Conservation (phyloP, 2,797 vertebrate species). For the Rousettus madagascariensis region DNA sequence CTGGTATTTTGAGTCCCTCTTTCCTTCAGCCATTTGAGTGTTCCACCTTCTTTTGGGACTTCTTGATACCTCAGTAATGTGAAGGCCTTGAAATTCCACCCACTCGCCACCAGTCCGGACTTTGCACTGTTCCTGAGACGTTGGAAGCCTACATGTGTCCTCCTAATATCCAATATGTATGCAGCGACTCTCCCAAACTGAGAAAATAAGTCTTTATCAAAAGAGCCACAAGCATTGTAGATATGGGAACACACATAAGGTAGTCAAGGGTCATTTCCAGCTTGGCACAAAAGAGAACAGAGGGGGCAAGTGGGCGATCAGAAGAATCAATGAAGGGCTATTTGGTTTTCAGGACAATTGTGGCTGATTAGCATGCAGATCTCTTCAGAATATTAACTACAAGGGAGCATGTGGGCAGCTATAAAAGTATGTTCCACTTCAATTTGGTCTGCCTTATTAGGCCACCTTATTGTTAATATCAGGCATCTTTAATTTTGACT, state of each 20-base stretch:
- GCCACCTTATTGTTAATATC: constrained; percentile 1
- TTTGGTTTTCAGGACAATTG: constrained; percentile 48
- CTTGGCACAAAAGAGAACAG: not conserved
- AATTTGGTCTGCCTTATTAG: constrained; percentile 30
- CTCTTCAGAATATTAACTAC: not conserved
- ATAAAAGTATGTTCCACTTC: not conserved
- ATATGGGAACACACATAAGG: not conserved
- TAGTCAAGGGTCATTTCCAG: constrained; percentile 18
- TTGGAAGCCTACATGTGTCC: not conserved
- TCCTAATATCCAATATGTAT: not conserved
- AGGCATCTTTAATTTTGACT: constrained; percentile 47
- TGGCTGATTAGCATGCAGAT: constrained; percentile 16
- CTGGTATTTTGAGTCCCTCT: not conserved
- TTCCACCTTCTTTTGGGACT: not conserved
- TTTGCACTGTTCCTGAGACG: not conserved
- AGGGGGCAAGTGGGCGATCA: not conserved
- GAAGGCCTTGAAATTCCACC: not conserved
- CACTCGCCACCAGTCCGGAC: not conserved
- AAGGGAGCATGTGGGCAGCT: constrained; percentile 4
- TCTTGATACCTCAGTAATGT: not conserved
- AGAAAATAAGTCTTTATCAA: not conserved
- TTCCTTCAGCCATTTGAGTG: not conserved
- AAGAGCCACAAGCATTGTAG: not conserved
- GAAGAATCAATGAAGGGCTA: constrained; percentile 26
- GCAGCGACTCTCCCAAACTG: not conserved